phyloP scores from a whole-genome alignment of 2,888 invertebrate genomes.

The Fabriciana adippe region DNA sequence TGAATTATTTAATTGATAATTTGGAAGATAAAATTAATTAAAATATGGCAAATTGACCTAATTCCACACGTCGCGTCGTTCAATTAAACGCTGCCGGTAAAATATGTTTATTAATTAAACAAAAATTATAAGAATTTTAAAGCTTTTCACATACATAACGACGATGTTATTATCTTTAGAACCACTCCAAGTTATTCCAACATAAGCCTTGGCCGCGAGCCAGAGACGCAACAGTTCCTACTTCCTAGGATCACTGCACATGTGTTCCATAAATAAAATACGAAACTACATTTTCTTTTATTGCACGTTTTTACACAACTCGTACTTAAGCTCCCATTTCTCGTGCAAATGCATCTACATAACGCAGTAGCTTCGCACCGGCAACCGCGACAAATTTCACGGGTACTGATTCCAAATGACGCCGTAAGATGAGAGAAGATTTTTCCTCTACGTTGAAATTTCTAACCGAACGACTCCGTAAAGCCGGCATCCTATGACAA shows the following conservation, averaged over 20 bases:
- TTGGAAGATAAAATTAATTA: constrained; percentile 6
- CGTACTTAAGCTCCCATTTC: constrained; percentile 37
- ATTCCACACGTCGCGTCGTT: not conserved
- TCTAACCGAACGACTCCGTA: constrained; percentile 65
- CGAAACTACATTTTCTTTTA: constrained; percentile 33
- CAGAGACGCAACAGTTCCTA: constrained; percentile 72
- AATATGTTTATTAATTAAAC: constrained; percentile 31
- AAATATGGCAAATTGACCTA: constrained; percentile 1
- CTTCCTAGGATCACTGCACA: constrained; percentile 63
- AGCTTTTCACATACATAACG: constrained; percentile 40
- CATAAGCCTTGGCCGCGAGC: constrained; percentile 65
- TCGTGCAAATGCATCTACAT: constrained; percentile 44
- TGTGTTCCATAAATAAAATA: constrained; percentile 38
- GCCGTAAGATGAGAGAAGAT: constrained; percentile 64
- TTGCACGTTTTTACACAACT: constrained; percentile 34
- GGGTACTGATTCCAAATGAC: constrained; percentile 64
- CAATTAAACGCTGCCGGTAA: not conserved
- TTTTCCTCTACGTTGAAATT: constrained; percentile 65
- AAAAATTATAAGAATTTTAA: constrained; percentile 20
- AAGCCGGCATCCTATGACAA: constrained; percentile 52
- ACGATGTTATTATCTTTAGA: constrained; percentile 62
- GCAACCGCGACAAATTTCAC: constrained; percentile 75
- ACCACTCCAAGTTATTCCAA: constrained; percentile 57
- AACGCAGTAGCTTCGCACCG: constrained; percentile 46
- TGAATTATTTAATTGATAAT: constrained; percentile 8